These are phyloP conservation scores for Macrotrachela quadricornifera DNA, from an alignment of 1,140 invertebrate species.

Conservation along the genomic window DNA sequence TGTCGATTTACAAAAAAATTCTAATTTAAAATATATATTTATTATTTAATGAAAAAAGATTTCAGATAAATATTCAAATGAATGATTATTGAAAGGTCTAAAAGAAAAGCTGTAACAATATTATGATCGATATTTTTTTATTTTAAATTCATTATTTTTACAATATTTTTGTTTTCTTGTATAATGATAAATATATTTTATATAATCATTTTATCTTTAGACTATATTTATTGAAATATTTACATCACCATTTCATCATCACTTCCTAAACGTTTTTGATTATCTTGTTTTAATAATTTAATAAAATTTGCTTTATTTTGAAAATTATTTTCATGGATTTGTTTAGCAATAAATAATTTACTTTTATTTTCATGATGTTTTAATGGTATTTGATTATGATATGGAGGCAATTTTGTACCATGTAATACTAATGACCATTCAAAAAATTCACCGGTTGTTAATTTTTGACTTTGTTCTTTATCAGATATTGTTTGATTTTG, in stretches of 20 bases:
- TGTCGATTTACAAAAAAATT: too few relatives aligned
- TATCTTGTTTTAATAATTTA: not conserved
- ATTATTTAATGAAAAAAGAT: too few relatives aligned
- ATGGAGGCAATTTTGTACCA: conserved; percentile 41
- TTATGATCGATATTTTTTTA: too few relatives aligned
- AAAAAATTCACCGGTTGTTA: conserved; percentile 57
- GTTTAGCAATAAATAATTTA: conserved; percentile 6
- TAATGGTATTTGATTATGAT: conserved; percentile 1
- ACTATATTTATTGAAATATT: too few relatives aligned
- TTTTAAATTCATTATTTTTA: too few relatives aligned
- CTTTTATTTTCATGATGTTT: not conserved
- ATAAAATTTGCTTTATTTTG: conserved; percentile 2
- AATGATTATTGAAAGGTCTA: too few relatives aligned
- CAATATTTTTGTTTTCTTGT: too few relatives aligned
- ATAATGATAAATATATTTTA: too few relatives aligned
- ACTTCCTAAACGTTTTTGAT: conserved; percentile 8
- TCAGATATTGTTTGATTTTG: conserved; percentile 9
- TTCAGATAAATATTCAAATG: too few relatives aligned
- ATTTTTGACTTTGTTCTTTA: conserved; percentile 11
- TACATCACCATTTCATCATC: not conserved
- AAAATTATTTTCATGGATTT: conserved; percentile 7
- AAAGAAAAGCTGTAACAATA: too few relatives aligned
- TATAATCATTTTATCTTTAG: too few relatives aligned
- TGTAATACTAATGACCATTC: conserved; percentile 95
- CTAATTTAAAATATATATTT: too few relatives aligned